Evolutionary conservation across 2,113 vertebrate species (phyloP).

Genomic region (Pterocles gutturalis): DNA sequence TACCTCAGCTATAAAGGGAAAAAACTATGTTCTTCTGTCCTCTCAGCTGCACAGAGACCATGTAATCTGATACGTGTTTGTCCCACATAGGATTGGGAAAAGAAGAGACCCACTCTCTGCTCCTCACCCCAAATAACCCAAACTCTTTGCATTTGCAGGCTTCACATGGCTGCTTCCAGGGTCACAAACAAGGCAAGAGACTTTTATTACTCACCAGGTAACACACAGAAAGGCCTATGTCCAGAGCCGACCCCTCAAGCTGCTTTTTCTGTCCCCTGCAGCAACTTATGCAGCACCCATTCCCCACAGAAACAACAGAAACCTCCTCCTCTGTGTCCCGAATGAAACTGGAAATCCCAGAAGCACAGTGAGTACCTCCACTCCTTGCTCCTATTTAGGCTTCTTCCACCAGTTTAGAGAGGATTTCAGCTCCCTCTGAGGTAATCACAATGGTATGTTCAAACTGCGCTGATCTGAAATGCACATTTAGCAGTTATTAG

Average conservation of each 20-base stretch:
- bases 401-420: conserved; percentile 87
- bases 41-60: not conserved
- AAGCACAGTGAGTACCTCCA: not conserved
- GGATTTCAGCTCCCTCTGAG: conserved; percentile 86
- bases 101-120: not conserved
- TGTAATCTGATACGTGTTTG: not conserved
- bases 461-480: conserved; percentile 90
- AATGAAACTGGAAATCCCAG: not conserved
- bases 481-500: conserved; percentile 67
- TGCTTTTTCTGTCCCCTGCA: not conserved
- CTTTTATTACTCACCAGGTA: conserved; percentile 34
- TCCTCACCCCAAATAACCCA: not conserved
- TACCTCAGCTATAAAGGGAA: not conserved
- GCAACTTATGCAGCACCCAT: not conserved
- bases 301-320: not conserved
- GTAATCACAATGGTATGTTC: conserved; percentile 93
- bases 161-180: not conserved
- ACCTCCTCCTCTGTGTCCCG: not conserved
- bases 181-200: not conserved
- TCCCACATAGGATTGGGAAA: not conserved
- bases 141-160: not conserved
- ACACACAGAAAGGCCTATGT: not conserved
- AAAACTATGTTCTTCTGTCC: not conserved
- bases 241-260: not conserved
- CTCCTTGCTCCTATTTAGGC: conserved; percentile 33